Conservation (phyloP, 2,113 vertebrate species). For the Ictalurus furcatus region DNA sequence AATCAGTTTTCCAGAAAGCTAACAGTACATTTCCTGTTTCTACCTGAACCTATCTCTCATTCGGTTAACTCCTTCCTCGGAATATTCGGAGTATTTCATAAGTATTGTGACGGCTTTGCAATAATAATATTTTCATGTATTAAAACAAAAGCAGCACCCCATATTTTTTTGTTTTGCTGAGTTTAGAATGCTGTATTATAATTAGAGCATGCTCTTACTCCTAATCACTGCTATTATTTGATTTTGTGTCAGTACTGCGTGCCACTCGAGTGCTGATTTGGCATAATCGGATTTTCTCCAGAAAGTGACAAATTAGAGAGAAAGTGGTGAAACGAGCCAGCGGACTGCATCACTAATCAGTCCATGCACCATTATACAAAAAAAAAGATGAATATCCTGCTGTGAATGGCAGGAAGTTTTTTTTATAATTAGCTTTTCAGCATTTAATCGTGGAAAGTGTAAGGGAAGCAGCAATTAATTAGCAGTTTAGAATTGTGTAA, state of each 20-base stretch:
- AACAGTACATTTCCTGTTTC: not conserved
- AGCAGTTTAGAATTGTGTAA: not conserved
- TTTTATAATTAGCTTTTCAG: conserved; percentile 6
- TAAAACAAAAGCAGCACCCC: not conserved
- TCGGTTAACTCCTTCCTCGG: not conserved
- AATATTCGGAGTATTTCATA: not conserved
- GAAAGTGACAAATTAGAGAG: conserved; percentile 8
- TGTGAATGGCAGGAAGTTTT: not conserved
- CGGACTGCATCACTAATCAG: conserved; percentile 19
- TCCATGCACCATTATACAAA: not conserved
- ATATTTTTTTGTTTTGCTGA: not conserved
- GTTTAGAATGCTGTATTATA: not conserved
- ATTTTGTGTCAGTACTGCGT: not conserved
- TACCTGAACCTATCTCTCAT: not conserved
- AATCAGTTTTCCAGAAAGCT: not conserved
- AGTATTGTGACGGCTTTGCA: not conserved
- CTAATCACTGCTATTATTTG: not conserved
- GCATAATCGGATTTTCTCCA: not conserved
- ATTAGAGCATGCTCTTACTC: not conserved
- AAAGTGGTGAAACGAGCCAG: not conserved
- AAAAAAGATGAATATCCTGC: not conserved
- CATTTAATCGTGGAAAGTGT: not conserved
- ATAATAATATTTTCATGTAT: not conserved
- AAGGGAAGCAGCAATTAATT: not conserved
- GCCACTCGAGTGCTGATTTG: not conserved